Base-by-base conservation (phyloP, 1,140 invertebrate species). In the Bombus breviceps region DNA sequence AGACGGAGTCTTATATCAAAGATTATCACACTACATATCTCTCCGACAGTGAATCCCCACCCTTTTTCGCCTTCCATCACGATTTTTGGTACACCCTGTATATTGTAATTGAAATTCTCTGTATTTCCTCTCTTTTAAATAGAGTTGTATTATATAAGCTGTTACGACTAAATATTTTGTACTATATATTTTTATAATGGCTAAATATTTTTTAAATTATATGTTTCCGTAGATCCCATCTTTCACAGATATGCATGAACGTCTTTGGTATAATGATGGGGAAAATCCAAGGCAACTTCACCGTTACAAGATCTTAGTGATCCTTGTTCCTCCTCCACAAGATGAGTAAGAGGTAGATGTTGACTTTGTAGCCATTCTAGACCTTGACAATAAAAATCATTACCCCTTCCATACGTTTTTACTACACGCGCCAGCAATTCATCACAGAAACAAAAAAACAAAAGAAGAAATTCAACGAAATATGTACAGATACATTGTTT, bases 351-450 rank as follows among this genome's bases (percentile, higher is more conserved):
- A 77, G 2, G 34, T 68, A 15, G 3, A 77, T 8, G 6, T 43
- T 53, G 6, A 2, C 47, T 53, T 53, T 53, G 47, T 22, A 53
- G 18, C 18, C 47, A 53, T 53, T 53, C 47, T 53, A 53, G 53
- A 69, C 82, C 82, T 34, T 77, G 82, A 39, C n/a, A 41, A 76
- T 39, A 57, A 32, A 77, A 68, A 68, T 79, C n/a, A 34, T 22
- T 57, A 22, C 8, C 15, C 22, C 22, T 78, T 43, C 47, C n/a
- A 2, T 37, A 4, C 18, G 18, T 57, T 76, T 76, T 57, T 25
- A 39, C 64, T 66, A 15, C 4, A 18, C 22, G 4, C 12, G 59
- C 28, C 3, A 43, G 15, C 0, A 12, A 57, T 28, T 37, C 6
- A 57, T 8, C 37, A 25, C 37, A n/a, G 43, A 41, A 88, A 39